A percentile compares a stretch with the other conserved stretches of the same genome.
Conservation (phyloP, 1,140 invertebrate species). For the Drosophila sproati region DNA sequence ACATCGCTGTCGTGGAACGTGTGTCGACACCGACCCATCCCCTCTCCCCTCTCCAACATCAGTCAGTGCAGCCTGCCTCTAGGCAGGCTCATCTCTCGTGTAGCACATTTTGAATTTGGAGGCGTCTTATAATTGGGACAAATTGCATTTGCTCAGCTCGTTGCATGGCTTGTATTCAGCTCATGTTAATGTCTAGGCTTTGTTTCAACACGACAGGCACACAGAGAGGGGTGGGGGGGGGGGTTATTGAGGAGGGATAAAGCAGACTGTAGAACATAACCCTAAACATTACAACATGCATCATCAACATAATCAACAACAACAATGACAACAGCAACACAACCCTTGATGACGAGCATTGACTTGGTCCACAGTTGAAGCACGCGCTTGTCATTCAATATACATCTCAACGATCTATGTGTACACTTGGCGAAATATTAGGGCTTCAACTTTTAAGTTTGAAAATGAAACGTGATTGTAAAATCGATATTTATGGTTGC, state of each 20-base stretch:
- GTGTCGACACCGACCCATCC: not conserved
- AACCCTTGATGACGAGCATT: not conserved
- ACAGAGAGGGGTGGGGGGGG: not conserved
- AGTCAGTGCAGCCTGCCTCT: no score
- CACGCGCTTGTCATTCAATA: constrained; percentile 71
- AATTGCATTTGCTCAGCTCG: constrained; percentile 72
- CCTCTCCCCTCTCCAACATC: not conserved
- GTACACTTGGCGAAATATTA: not conserved
- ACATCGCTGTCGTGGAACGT: constrained; percentile 12
- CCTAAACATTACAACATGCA: constrained; percentile 80
- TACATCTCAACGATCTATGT: constrained; percentile 40
- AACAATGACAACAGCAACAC: constrained; percentile 47
- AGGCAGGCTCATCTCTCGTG: no score
- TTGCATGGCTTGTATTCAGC: constrained; percentile 37
- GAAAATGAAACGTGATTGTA: no score
- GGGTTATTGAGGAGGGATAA: constrained; percentile 11
- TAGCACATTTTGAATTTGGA: constrained; percentile 4
- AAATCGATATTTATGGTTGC: no score
- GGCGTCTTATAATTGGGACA: constrained; percentile 74
- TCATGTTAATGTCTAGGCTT: constrained; percentile 43
- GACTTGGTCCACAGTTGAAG: constrained; percentile 3
- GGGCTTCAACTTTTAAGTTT: no score
- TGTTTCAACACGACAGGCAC: constrained; percentile 22
- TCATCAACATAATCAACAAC: constrained; percentile 79
- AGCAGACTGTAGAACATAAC: constrained; percentile 49